These are phyloP conservation scores for Quadroppia sp. DNA, from an alignment of 2,888 invertebrate genomes.

Conservation along the genomic window DNA sequence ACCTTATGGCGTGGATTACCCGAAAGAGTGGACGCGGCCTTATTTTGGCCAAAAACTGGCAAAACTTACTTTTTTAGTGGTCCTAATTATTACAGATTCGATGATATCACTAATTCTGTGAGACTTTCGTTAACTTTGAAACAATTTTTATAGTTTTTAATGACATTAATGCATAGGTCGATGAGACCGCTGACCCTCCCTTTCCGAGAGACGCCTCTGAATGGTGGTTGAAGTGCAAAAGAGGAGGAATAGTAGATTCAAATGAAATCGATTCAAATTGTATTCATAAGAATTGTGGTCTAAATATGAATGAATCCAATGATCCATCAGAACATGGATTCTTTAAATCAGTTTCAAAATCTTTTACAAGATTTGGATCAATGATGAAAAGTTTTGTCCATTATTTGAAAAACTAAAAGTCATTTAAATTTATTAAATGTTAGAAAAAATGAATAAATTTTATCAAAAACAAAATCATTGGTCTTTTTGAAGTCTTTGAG, in stretches of 20 bases:
- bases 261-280: neutral
- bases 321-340: neutral
- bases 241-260: neutral
- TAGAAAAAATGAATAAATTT: too few relatives aligned
- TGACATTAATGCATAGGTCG: slow-evolving; percentile 56
- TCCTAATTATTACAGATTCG: slow-evolving; percentile 86
- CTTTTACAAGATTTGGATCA: neutral
- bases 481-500: neutral
- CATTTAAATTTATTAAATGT: too few relatives aligned
- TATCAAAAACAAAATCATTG: neutral
- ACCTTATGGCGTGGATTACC: slow-evolving; percentile 86
- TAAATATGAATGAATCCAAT: neutral
- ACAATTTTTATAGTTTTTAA: neutral
- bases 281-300: neutral
- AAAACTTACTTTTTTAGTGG: slow-evolving; percentile 95
- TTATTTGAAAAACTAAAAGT: too few relatives aligned
- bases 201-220: slow-evolving; percentile 82
- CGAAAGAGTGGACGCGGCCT: slow-evolving; percentile 75
- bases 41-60: slow-evolving; percentile 80
- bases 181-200: slow-evolving; percentile 66
- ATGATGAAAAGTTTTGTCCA: too few relatives aligned
- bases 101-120: slow-evolving; percentile 83
- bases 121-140: slow-evolving; percentile 54
- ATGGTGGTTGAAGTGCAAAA: slow-evolving; percentile 78
- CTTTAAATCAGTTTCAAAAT: neutral